Base-by-base conservation (phyloP, 2,888 invertebrate species). In the Pristionchus arcanus region DNA sequence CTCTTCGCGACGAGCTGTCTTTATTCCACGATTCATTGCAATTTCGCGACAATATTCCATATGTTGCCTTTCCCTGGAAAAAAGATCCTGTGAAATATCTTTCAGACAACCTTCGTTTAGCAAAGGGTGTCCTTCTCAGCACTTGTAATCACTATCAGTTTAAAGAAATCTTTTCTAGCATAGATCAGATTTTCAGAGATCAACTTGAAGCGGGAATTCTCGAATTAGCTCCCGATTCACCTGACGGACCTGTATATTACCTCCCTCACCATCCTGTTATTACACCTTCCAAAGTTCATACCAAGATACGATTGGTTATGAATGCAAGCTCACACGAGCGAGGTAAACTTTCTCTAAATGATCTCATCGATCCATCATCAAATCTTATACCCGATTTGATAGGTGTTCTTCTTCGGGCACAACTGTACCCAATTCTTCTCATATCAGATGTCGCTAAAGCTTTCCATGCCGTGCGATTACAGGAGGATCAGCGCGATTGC, bases 401-500 rank as follows among this genome's bases (percentile, higher is more conserved):
- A 13, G 77, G 77, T 13, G n/a, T 77, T 42, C 77, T 77, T 37
- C 13, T 77, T 21, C 16, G 42, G 4, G 37, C 25, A 16, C 77
- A 77, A 42, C 49, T 77, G 3, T 42, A 77, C 25, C 42, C 37
- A 5, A 42, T 49, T 3, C 16, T 77, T 25, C 16, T 77, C 21
- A 42, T 77, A 42, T 13, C 37, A 42, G 77, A 77, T 42, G 77
- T 77, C 11, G 77, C 13, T 3, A 77, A 77, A 77, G 77, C 77
- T 11, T 77, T 77, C 21, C 77, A 77, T 42, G 21, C 42, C 21
- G 21, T 77, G 2, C 25, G 68, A 37, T 21, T 77, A 7, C 21
- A 7, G 9, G 37, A 37, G 25, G 42, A 77, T 25, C 77, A 77
- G 42, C 37, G 77, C 13, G 77, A 77, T 21, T 16, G 16, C 49